These are phyloP conservation scores for Leuciscus waleckii DNA, from an alignment of 2,797 vertebrate genomes.

Conservation along the genomic window DNA sequence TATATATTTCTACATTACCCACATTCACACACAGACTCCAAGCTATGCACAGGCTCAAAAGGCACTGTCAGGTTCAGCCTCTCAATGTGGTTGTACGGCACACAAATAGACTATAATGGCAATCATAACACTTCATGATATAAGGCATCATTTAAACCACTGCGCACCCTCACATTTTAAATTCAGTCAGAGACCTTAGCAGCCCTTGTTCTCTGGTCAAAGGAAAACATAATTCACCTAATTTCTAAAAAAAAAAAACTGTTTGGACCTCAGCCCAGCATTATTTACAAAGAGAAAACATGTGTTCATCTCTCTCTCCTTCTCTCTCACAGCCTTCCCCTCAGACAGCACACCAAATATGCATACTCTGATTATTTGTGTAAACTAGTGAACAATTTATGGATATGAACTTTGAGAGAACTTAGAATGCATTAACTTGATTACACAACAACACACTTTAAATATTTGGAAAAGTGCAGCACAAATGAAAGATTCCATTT, in stretches of 20 bases:
- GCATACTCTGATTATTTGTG: background rate
- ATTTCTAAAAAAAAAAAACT: conserved; percentile 6
- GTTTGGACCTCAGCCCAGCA: conserved; percentile 15
- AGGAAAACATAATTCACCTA: conserved; percentile 23
- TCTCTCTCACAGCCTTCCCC: background rate
- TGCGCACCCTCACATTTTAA: background rate
- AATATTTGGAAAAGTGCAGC: background rate
- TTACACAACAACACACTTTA: conserved; percentile 1
- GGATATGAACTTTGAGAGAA: background rate
- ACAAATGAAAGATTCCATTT: background rate
- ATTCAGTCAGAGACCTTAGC: background rate
- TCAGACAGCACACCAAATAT: background rate
- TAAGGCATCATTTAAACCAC: background rate
- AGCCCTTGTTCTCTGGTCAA: background rate
- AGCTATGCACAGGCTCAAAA: background rate
- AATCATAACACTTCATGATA: background rate
- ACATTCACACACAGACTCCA: background rate
- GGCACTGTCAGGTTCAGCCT: conserved; percentile 1
- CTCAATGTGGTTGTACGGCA: background rate
- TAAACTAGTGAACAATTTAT: background rate
- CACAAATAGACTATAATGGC: conserved; percentile 14
- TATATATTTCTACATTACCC: background rate
- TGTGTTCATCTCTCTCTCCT: background rate
- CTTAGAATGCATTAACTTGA: background rate
- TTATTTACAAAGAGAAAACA: background rate